Evolutionary conservation across 2,888 invertebrate species (phyloP).

Genomic region (Melangyna quadrimaculata): DNA sequence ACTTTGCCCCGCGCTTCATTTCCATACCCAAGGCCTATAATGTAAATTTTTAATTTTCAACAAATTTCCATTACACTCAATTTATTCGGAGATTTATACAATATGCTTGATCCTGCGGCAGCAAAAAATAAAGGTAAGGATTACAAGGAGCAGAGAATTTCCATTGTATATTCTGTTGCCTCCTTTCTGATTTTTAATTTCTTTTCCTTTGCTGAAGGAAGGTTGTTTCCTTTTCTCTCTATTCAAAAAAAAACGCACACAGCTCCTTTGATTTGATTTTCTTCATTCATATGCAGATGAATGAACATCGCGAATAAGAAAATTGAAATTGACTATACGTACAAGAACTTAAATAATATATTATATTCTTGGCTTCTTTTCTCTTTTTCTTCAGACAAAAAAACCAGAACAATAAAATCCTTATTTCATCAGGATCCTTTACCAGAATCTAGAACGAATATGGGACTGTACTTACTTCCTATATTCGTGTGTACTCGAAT

Average conservation of each 20-base stretch:
- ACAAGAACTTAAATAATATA: slow-evolving; percentile 11
- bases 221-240: slow-evolving; percentile 21
- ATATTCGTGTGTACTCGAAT: slow-evolving; percentile 22
- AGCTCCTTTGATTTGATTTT: slow-evolving; percentile 42
- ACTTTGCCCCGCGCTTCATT: background rate
- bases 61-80: slow-evolving; percentile 66
- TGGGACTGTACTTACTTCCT: slow-evolving; percentile 46
- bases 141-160: slow-evolving; percentile 55
- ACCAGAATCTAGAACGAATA: background rate
- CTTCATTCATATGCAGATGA: slow-evolving; percentile 70
- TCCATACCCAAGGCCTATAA: background rate
- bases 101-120: slow-evolving; percentile 9
- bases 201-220: slow-evolving; percentile 41
- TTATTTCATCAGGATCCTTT: slow-evolving; percentile 54
- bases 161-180: slow-evolving; percentile 39
- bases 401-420: slow-evolving; percentile 58
- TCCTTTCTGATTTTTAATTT: slow-evolving; percentile 54
- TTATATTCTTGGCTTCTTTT: slow-evolving; percentile 4
- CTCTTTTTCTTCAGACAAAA: slow-evolving; percentile 4
- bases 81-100: slow-evolving; percentile 37
- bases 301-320: slow-evolving; percentile 63
- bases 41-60: slow-evolving; percentile 63
- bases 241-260: slow-evolving; percentile 24
- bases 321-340: slow-evolving; percentile 60
- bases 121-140: slow-evolving; percentile 17